Percentiles rank a stretch among this genome's conserved stretches.
These are phyloP conservation scores for Papilio gigon DNA, from an alignment of 2,888 invertebrate species.

Conservation along the genomic window DNA sequence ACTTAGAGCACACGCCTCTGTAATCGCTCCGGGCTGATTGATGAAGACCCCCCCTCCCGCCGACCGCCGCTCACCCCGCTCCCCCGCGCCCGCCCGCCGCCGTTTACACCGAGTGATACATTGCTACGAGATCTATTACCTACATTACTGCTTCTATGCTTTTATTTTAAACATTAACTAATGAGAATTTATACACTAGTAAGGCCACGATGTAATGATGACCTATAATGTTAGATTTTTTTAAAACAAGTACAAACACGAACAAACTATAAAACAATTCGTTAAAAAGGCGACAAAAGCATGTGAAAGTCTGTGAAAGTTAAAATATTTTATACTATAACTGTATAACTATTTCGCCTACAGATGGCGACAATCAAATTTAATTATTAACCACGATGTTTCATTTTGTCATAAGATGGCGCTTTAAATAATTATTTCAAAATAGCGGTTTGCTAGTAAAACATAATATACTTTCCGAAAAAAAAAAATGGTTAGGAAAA, in stretches of 20 bases:
- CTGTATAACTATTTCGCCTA: neutral
- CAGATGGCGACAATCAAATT: constrained; percentile 11
- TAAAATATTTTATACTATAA: neutral
- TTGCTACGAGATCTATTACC: constrained; percentile 74
- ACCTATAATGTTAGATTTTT: no score
- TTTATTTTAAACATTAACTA: constrained; percentile 58
- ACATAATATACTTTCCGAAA: no score
- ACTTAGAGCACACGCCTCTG: constrained; percentile 55
- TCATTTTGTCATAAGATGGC: constrained; percentile 15
- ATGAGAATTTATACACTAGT: constrained; percentile 45
- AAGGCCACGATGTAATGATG: neutral
- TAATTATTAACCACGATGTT: neutral
- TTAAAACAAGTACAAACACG: no score
- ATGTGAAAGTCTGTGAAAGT: neutral
- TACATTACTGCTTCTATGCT: constrained; percentile 51
- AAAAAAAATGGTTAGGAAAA: no score
- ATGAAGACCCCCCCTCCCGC: constrained; percentile 65
- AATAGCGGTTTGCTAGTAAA: neutral
- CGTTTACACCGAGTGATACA: constrained; percentile 73
- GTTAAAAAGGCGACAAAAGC: neutral
- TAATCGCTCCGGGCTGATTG: constrained; percentile 81
- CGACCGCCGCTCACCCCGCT: constrained; percentile 8
- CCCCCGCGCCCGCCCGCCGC: constrained; percentile 47
- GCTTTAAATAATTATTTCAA: neutral
- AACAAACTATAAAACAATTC: neutral